Evolutionary conservation across 2,113 vertebrate genomes (phyloP), one percentile per base, ranked within the genome.

Genomic region (Ictalurus furcatus): DNA sequence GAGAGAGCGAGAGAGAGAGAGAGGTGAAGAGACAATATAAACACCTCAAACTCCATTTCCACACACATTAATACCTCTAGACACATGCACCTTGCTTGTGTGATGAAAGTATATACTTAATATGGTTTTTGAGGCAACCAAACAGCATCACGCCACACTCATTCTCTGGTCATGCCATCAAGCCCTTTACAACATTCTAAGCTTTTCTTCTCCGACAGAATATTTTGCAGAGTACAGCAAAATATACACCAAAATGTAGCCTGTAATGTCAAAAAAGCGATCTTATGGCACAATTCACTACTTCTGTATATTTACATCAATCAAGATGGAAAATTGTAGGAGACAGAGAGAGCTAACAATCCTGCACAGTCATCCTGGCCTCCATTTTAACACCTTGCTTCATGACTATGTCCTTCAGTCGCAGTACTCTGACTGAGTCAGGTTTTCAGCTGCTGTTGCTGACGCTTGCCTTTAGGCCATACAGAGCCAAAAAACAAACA

Each of bases 381-480:
- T 84, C 67, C 67, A 88, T 88, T 58, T 74, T 61, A 74, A 8
- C 59, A 34, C 74, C 58, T 80, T 40, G 48, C 67, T 87, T 80
- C 59, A 87, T 87, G 86, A 80, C 40, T 87, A 80, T 81, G 86
- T 87, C 86, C 76, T 87, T 87, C 61, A 74, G 19, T 28, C 85
- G 34, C 23, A 58, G 44, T 84, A 84, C 59, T 37, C 48, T 73
- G 67, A 73, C 30, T 73, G 28, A 85, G 28, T 73, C 30, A 85
- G 84, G 54, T 73, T 85, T 85, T 69, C 78, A 73, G 63, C 63
- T 71, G 5, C 44, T 52, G 65, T 54, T 69, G 17, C 67, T 73
- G 37, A 85, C 8, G 9, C 40, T 85, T 85, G 63, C 84, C 63
- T 56, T 19, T 56, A 73, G 19, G 84, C 67, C 52, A 73, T 85